Conservation (phyloP, 1,140 invertebrate genomes). For the Drosophila watanabei region DNA sequence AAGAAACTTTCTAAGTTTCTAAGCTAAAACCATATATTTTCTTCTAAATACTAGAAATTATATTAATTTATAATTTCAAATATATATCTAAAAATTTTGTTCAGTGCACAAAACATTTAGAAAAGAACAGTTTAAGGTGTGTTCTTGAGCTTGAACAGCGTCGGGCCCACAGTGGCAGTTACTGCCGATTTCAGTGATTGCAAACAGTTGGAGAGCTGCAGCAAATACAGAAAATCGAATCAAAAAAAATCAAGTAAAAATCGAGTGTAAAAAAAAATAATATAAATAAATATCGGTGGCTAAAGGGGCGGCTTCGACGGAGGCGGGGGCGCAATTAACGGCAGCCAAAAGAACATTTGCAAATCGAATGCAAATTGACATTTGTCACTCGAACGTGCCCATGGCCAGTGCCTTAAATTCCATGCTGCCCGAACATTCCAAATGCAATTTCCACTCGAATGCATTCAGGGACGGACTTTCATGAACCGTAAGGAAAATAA, state of each 20-base stretch:
- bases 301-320: neutral
- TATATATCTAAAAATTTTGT: neutral
- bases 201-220: conserved; percentile 27
- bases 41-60: accelerated
- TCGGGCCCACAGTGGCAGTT: conserved; percentile 35
- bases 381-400: conserved; percentile 81
- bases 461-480: conserved; percentile 55
- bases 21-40: accelerated
- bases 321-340: conserved; percentile 61
- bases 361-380: conserved; percentile 83
- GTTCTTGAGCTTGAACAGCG: conserved; percentile 81
- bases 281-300: conserved; percentile 10
- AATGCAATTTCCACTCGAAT: conserved; percentile 36
- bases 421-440: conserved; percentile 36
- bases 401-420: conserved; percentile 55
- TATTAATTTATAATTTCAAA: too few species aligned
- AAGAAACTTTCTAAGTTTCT: neutral
- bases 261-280: conserved; percentile 1
- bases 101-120: neutral
- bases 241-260: neutral
- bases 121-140: conserved; percentile 79
- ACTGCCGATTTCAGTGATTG: conserved; percentile 52
- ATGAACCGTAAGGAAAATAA: neutral
- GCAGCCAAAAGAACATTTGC: conserved; percentile 65
- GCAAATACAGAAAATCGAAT: neutral